Conservation (phyloP, 2,888 invertebrate genomes). For the Rhingia rostrata region DNA sequence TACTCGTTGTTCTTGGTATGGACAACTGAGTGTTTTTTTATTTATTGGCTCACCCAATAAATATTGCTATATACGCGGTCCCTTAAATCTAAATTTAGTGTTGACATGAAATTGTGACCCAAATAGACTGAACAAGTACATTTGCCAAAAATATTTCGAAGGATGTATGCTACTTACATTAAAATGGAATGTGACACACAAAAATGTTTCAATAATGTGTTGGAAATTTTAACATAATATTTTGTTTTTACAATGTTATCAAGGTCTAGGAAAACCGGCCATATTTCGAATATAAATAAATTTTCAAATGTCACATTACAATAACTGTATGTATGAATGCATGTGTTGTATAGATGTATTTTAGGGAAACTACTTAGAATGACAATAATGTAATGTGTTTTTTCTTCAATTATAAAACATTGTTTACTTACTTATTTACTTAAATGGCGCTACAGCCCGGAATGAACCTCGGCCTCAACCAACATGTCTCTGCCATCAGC, state of each 20-base stretch:
- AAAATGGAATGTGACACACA: neutral
- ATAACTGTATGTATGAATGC: too few species aligned
- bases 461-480: too few species aligned
- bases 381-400: too few species aligned
- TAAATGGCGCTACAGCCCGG: too few species aligned
- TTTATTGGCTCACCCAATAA: neutral
- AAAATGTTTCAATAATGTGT: neutral
- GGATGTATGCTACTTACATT: slow-evolving; percentile 37
- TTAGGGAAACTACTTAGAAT: too few species aligned
- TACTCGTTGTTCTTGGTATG: slow-evolving; percentile 7
- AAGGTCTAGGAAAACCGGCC: too few species aligned
- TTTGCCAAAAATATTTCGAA: slow-evolving; percentile 63
- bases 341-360: too few species aligned
- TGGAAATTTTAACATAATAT: neutral
- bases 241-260: neutral
- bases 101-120: slow-evolving; percentile 64
- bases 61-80: slow-evolving; percentile 2
- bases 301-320: too few species aligned
- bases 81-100: slow-evolving; percentile 68
- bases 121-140: slow-evolving; percentile 40
- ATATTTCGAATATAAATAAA: too few species aligned
- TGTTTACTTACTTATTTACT: too few species aligned
- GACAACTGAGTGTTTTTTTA: slow-evolving; percentile 1
- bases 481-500: too few species aligned
- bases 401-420: too few species aligned